These are phyloP conservation scores for Lathamus discolor DNA, from an alignment of 2,113 vertebrate genomes.

Conservation along the genomic window DNA sequence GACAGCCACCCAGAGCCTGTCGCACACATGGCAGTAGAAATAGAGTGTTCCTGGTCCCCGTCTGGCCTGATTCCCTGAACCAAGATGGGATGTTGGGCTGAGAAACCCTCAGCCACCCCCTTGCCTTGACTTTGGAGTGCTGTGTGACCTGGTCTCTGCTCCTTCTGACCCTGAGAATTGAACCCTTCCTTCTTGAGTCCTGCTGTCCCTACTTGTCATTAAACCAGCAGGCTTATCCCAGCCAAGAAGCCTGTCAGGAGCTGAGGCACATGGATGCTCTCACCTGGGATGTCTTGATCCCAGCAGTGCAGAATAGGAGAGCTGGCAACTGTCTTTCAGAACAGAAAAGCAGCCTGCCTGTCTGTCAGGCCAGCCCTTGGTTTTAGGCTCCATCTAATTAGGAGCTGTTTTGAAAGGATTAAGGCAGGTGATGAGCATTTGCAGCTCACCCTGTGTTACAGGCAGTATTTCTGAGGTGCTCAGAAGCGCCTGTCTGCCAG, in stretches of 20 bases:
- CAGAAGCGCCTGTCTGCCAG: background rate
- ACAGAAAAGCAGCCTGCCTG: background rate
- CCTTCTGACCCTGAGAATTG: background rate
- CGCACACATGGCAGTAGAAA: background rate
- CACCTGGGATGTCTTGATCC: background rate
- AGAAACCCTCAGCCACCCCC: background rate
- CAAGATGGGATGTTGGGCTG: background rate
- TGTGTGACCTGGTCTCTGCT: background rate
- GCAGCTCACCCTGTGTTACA: background rate
- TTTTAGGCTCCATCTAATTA: background rate
- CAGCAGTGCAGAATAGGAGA: background rate
- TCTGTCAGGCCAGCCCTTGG: background rate
- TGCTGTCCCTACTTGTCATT: background rate
- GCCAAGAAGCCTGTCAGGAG: background rate
- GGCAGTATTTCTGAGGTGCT: background rate
- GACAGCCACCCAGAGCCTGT: rapidly evolving
- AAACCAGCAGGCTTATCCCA: rapidly evolving
- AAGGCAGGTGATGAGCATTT: background rate
- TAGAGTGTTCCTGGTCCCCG: rapidly evolving
- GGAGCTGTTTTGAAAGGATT: background rate
- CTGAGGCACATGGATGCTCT: rapidly evolving
- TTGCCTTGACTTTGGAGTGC: background rate
- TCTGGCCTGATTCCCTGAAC: background rate
- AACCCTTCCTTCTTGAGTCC: background rate
- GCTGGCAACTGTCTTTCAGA: background rate